Base-by-base conservation (phyloP, 2,113 vertebrate genomes). In the Chloropsis cyanopogon region DNA sequence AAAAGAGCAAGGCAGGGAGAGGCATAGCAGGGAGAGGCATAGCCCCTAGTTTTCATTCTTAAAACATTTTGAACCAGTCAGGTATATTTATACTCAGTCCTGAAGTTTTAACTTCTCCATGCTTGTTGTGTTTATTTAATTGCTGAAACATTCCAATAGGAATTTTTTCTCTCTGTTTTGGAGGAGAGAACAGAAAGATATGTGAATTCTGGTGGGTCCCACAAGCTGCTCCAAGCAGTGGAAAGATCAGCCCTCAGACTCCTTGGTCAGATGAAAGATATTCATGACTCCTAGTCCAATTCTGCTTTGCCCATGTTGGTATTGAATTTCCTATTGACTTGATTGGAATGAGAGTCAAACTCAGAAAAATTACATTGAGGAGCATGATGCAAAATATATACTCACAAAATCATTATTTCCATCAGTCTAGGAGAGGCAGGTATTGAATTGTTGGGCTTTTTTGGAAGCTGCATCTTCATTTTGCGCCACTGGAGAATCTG, bases 11-110 rank as follows among this genome's bases (percentile, higher is more conserved):
- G n/a, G n/a, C 25, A 72, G 53, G n/a, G 39, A 73, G n/a, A 64
- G 68, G 29, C 0, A 5, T 6, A 14, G 11, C 25, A 72, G 53
- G n/a, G 39, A 73, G n/a, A 64, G 68, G 29, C 0, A 5, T 6
- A 14, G 11, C 28, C 14, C 12, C 25, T 82, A 0, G 0, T 52
- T 95, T 82, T 90, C 44, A 50, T 88, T 75, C 82, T 85, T 60
- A 50, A 89, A 92, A 79, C 26, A 33, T 66, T 95, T 71, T 90
- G 41, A 78, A 56, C 16, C 9, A 42, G 79, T 49, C n/a, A 81
- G n/a, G 13, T 41, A 24, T 71, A 56, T 93, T 96, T 92, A 57
- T 72, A 42, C 12, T 42, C 14, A 41, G 14, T n/a, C 46, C 44
- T 46, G 19, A 84, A 87, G 14, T 78, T 88, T 88, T 76, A 75